A percentile compares a stretch with the other conserved stretches of the same genome.
phyloP scores from a whole-genome alignment of 2,888 invertebrate species.

The Phrixothrix hirtus region DNA sequence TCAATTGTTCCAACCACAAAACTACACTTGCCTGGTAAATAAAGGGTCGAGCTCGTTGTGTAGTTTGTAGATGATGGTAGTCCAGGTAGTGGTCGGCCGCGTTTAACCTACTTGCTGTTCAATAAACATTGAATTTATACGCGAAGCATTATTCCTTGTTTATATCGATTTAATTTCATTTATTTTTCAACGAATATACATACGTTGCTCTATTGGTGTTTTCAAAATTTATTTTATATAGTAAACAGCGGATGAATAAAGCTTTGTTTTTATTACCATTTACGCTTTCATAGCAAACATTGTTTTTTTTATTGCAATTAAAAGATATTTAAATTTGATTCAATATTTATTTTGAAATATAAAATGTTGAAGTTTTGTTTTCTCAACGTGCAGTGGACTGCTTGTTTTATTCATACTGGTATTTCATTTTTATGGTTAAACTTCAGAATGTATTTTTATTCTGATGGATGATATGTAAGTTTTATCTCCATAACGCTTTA shows the following conservation, averaged over 20 bases:
- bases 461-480: slow-evolving; percentile 14
- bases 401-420: slow-evolving; percentile 12
- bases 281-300: too few species aligned
- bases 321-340: too few species aligned
- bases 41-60: slow-evolving; percentile 27
- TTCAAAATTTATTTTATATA: slow-evolving; percentile 5
- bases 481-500: slow-evolving; percentile 17
- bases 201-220: too few species aligned
- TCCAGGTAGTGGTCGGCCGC: slow-evolving; percentile 27
- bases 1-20: slow-evolving; percentile 19
- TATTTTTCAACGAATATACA: too few species aligned
- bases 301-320: too few species aligned
- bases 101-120: slow-evolving; percentile 19
- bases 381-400: slow-evolving; percentile 1
- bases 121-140: slow-evolving; percentile 15
- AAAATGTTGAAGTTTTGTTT: neutral
- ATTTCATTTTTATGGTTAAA: slow-evolving; percentile 20
- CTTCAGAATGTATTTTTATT: slow-evolving; percentile 16
- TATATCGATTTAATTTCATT: slow-evolving; percentile 17
- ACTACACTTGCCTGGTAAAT: slow-evolving; percentile 26
- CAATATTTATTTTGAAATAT: neutral
- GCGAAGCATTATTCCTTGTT: slow-evolving; percentile 15
- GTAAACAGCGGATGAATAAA: neutral
- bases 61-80: slow-evolving; percentile 29
- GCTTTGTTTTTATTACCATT: too few species aligned